Evolutionary conservation across 2,113 vertebrate species (phyloP), one percentile per base, ranked within the genome.

Genomic region (Hystrix brachyura): DNA sequence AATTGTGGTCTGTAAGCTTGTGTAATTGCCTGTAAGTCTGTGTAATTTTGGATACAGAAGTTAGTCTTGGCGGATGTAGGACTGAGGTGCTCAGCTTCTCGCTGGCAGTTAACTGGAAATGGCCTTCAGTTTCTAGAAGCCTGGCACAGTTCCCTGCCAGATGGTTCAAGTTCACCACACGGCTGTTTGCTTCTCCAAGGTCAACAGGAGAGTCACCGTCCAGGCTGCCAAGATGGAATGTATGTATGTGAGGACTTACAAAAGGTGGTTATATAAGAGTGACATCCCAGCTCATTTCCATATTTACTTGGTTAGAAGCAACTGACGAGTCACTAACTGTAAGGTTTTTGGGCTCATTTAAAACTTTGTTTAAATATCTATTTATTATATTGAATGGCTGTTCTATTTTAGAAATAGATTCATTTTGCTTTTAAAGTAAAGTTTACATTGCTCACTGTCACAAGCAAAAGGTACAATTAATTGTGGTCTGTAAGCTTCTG

Each of bases 341-440:
- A 48, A 69, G 46, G 67, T 80, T 90, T n/a, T 80, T 71, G 65
- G 51, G 27, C 64, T 96, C 15, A 59, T 97, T 87, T 81, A 81
- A 96, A 96, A 91, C 7, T 72, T 86, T 48, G 46, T 93, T 59
- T 87, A 71, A 92, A 55, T 53, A 79, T 82, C 43, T 51, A 51
- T 15, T 78, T 76, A 38, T 32, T 48, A 32, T 51, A 78, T 48
- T 87, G 65, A 85, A 59, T 48, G 74, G 72, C 43, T 65, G 38
- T 74, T 92, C 71, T 69, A 57, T 95, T 94, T 95, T 82, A 71
- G 46, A 91, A 94, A 85, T 46, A 84, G 48, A 64, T 78, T 91
- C 46, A n/a, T 55, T 94, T 92, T 95, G 38, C 38, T 94, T 97
- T 95, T 72, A 93, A 96, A 94, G 62, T 87, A 51, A 38, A 38